A percentile compares a stretch with the other conserved stretches of the same genome.
These are phyloP conservation scores for Agriopis marginaria DNA, from an alignment of 2,888 invertebrate genomes.

Conservation along the genomic window DNA sequence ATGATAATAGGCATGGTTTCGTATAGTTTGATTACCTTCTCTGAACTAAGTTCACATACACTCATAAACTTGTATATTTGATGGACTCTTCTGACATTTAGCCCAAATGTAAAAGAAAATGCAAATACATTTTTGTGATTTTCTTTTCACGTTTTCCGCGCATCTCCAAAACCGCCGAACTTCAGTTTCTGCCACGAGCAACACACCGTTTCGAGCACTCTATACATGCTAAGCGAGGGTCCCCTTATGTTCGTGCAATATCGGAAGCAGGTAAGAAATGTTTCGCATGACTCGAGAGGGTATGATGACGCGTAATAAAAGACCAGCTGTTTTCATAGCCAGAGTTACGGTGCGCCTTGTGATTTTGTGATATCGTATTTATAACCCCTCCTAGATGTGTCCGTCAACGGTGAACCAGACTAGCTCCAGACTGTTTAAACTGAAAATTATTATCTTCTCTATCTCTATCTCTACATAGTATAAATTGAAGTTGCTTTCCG, in stretches of 20 bases:
- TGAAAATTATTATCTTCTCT: too few relatives aligned
- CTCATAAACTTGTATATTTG: too few relatives aligned
- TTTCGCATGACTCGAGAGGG: conserved; percentile 43
- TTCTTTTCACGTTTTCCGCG: neutral
- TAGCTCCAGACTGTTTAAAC: too few relatives aligned
- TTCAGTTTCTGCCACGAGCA: conserved; percentile 24
- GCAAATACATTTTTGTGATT: too few relatives aligned
- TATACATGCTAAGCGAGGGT: conserved; percentile 43
- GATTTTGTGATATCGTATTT: conserved; percentile 26
- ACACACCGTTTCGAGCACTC: conserved; percentile 39
- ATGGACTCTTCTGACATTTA: too few relatives aligned
- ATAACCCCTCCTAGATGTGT: neutral
- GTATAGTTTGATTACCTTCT: too few relatives aligned
- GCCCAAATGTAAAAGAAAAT: too few relatives aligned
- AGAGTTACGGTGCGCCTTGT: conserved; percentile 26
- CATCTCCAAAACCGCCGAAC: neutral
- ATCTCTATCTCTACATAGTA: too few relatives aligned
- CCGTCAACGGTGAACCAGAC: too few relatives aligned
- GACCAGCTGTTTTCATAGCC: conserved; percentile 42
- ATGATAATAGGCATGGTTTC: too few relatives aligned
- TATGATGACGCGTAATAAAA: conserved; percentile 48
- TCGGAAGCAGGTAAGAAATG: conserved; percentile 66
- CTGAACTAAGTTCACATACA: too few relatives aligned
- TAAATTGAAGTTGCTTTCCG: too few relatives aligned
- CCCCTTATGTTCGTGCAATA: conserved; percentile 56